A percentile compares a stretch with the other conserved stretches of the same genome.
Conservation (phyloP, 2,113 vertebrate genomes). For the Limnothrissa miodon region DNA sequence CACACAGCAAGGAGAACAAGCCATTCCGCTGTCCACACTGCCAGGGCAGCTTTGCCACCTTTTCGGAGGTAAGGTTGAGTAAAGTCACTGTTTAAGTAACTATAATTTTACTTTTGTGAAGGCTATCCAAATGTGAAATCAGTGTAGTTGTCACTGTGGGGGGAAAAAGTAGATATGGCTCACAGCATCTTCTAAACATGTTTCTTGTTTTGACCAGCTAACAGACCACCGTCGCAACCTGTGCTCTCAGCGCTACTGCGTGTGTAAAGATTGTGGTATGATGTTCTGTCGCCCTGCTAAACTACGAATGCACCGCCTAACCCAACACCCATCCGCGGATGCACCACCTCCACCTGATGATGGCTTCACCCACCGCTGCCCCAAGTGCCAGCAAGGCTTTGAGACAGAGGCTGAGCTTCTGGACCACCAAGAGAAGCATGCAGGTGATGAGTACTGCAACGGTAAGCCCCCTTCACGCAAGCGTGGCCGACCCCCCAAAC, state of each 20-base stretch:
- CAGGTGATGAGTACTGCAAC: conserved; percentile 71
- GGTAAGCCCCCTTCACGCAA: conserved; percentile 63
- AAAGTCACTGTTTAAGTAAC: too few species aligned
- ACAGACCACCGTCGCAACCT: conserved; percentile 71
- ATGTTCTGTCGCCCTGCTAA: conserved; percentile 68
- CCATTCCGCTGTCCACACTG: conserved; percentile 78
- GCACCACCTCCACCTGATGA: conserved; percentile 54
- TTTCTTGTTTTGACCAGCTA: conserved; percentile 51
- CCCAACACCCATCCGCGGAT: conserved; percentile 63
- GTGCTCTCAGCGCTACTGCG: conserved; percentile 72
- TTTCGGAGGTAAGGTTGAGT: conserved; percentile 65
- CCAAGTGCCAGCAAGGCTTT: conserved; percentile 70
- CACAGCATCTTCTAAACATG: background rate
- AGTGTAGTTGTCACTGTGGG: background rate
- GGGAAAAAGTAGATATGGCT: background rate
- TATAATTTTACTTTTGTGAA: background rate
- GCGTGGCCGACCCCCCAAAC: conserved; percentile 64
- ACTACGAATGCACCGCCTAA: conserved; percentile 71
- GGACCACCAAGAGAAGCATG: conserved; percentile 71
- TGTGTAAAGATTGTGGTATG: conserved; percentile 73
- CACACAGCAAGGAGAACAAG: conserved; percentile 79
- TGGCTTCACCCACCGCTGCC: conserved; percentile 67
- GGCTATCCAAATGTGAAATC: background rate
- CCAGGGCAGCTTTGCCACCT: conserved; percentile 74
- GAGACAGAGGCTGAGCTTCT: conserved; percentile 66